These are phyloP conservation scores for Choristoneura fumiferana DNA, from an alignment of 1,140 invertebrate species.

Conservation along the genomic window DNA sequence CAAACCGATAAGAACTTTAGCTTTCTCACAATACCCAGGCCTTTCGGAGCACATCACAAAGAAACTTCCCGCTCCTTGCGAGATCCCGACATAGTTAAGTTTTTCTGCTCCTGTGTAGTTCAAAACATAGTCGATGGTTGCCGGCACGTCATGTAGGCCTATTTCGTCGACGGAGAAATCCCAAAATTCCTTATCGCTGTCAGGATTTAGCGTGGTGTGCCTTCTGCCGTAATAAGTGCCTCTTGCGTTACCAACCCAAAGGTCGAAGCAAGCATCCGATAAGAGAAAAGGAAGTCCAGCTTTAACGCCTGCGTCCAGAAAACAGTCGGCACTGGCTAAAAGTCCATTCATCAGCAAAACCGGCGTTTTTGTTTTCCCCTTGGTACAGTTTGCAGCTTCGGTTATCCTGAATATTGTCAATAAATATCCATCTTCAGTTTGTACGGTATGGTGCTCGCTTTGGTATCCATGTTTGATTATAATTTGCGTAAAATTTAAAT, in stretches of 20 bases:
- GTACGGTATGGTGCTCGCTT: slow-evolving; percentile 44
- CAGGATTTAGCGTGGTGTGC: slow-evolving; percentile 76
- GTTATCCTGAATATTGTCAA: slow-evolving; percentile 71
- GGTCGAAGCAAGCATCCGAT: slow-evolving; percentile 86
- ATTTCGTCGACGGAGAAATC: slow-evolving; percentile 84
- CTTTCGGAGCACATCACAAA: slow-evolving; percentile 58
- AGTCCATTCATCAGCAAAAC: slow-evolving; percentile 81
- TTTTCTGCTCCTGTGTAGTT: slow-evolving; percentile 68
- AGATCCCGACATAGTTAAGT: slow-evolving; percentile 81
- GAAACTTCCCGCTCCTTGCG: slow-evolving; percentile 78
- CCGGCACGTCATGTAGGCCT: slow-evolving; percentile 84
- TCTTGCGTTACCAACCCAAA: slow-evolving; percentile 86
- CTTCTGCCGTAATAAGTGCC: slow-evolving; percentile 82
- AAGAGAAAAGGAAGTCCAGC: slow-evolving; percentile 82
- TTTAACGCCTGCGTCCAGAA: slow-evolving; percentile 81
- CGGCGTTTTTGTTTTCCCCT: slow-evolving; percentile 30
- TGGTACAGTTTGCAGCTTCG: slow-evolving; percentile 34
- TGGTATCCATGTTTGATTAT: slow-evolving; percentile 38
- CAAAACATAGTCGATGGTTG: slow-evolving; percentile 84
- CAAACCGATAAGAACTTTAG: slow-evolving; percentile 43
- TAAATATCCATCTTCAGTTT: slow-evolving; percentile 77
- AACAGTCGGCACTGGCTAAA: slow-evolving; percentile 82
- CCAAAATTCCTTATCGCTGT: slow-evolving; percentile 76
- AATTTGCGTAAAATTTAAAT: slow-evolving; percentile 46
- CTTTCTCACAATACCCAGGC: slow-evolving; percentile 53